A percentile compares a stretch with the other conserved stretches of the same genome.
These are phyloP conservation scores for Ischnura elegans DNA, from an alignment of 2,888 invertebrate species.

Conservation along the genomic window DNA sequence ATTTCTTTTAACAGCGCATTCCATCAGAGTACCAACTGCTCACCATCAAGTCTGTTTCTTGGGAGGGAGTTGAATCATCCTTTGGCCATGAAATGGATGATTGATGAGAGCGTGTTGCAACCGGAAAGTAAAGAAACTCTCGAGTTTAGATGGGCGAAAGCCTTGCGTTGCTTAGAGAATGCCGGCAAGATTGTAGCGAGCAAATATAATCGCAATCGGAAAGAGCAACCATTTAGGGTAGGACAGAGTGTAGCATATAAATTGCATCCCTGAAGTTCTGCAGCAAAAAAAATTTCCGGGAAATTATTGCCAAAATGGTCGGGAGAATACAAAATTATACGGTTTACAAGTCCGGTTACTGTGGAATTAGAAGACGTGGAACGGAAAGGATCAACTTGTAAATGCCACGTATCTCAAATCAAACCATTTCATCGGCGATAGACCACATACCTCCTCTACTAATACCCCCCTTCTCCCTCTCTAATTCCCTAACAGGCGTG, in stretches of 20 bases:
- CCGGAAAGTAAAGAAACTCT: no score
- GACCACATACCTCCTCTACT: background rate
- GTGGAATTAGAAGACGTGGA: background rate
- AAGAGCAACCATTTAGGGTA: no score
- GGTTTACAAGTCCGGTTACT: background rate
- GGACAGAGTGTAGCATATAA: background rate
- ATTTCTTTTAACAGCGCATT: no score
- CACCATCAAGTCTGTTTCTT: no score
- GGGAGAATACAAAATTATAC: background rate
- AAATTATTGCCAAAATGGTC: background rate
- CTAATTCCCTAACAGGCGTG: background rate
- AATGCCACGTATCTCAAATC: background rate
- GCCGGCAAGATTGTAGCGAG: no score
- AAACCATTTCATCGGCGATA: background rate
- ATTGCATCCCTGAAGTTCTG: background rate
- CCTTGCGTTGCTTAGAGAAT: no score
- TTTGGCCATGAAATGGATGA: no score
- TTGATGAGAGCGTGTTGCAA: no score
- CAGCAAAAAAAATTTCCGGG: background rate
- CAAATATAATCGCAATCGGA: no score
- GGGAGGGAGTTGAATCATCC: no score
- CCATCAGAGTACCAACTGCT: no score
- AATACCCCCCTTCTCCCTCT: background rate
- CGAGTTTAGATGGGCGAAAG: no score
- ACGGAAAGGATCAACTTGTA: background rate